Percentiles rank a stretch among this genome's conserved stretches.
phyloP scores from a whole-genome alignment of 1,140 invertebrate genomes.

The Mactra quadrangularis region DNA sequence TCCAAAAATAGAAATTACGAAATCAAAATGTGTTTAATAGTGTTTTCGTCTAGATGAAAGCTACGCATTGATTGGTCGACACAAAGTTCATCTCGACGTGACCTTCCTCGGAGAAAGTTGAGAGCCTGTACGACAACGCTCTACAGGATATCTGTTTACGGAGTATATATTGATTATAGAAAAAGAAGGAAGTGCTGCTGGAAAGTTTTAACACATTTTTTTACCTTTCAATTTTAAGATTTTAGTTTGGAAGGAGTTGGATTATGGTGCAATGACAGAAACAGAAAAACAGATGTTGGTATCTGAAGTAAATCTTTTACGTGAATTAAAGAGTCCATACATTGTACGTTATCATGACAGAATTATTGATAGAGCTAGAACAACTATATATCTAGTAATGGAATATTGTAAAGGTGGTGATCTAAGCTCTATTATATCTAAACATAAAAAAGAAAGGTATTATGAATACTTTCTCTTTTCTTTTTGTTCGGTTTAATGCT shows the following conservation, averaged over 20 bases:
- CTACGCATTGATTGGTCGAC: no score
- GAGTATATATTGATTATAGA: no score
- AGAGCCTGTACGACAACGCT: no score
- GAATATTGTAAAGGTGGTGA: slow-evolving; percentile 83
- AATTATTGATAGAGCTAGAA: slow-evolving; percentile 80
- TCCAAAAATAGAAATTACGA: no score
- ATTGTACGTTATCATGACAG: slow-evolving; percentile 83
- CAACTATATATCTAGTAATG: slow-evolving; percentile 82
- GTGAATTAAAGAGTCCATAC: slow-evolving; percentile 81
- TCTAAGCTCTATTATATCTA: slow-evolving; percentile 76
- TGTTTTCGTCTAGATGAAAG: no score
- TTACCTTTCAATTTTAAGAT: slow-evolving; percentile 70
- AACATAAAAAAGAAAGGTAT: slow-evolving; percentile 79
- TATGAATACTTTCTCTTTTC: no score
- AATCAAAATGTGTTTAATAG: no score
- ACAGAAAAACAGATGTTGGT: slow-evolving; percentile 83
- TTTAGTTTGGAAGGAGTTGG: slow-evolving; percentile 83
- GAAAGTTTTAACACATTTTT: neutral
- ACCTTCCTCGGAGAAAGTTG: no score
- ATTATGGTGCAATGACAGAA: slow-evolving; percentile 82
- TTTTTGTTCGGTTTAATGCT: no score
- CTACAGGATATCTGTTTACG: no score
- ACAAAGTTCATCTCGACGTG: no score
- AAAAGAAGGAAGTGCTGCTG: no score
- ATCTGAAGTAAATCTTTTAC: slow-evolving; percentile 82